Evolutionary conservation across 2,113 vertebrate genomes (phyloP), one percentile per base, ranked within the genome.

Genomic region (Lutjanus erythropterus): DNA sequence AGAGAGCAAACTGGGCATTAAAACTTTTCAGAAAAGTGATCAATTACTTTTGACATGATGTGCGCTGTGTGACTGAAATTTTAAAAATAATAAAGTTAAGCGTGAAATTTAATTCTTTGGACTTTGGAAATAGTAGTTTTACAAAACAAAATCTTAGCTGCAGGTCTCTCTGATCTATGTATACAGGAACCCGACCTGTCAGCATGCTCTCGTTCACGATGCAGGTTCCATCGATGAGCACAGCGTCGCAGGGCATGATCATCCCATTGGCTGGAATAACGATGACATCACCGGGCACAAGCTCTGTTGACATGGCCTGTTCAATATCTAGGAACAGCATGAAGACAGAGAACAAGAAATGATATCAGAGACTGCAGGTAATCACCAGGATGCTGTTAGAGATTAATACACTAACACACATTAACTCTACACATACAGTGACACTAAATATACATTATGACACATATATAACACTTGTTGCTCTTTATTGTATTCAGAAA

Each of bases 141-240:
- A 29, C 35, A 16, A 50, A 68, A 9, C 4, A 4, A 35, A 35
- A 35, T n/a, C n/a, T n/a, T n/a, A n/a, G n/a, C n/a, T n/a, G n/a
- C n/a, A n/a, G n/a, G n/a, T n/a, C n/a, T n/a, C n/a, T n/a, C n/a
- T n/a, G n/a, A n/a, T n/a, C n/a, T n/a, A n/a, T n/a, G 35, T 37
- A 37, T 37, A 37, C 35, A 37, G 35, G n/a, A n/a, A n/a, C n/a
- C n/a, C n/a, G 2, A 98, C 98, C 98, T 95, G 98, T 99, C 89
- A 99, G 90, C 97, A 98, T 98, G 95, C 97, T 98, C 93, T 99
- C 98, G 21, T 98, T 98, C 33, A 99, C 97, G 73, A 99, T 98
- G 88, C 98, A 99, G 81, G 96, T 99, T 55, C 98, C 98, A 56
- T 89, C 95, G 75, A 97, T 90, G 46, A 99, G 96, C 12, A 96